Evolutionary conservation across 2,888 invertebrate species (phyloP), one percentile per base, ranked within the genome.

Genomic region (Heliconius cydno): DNA sequence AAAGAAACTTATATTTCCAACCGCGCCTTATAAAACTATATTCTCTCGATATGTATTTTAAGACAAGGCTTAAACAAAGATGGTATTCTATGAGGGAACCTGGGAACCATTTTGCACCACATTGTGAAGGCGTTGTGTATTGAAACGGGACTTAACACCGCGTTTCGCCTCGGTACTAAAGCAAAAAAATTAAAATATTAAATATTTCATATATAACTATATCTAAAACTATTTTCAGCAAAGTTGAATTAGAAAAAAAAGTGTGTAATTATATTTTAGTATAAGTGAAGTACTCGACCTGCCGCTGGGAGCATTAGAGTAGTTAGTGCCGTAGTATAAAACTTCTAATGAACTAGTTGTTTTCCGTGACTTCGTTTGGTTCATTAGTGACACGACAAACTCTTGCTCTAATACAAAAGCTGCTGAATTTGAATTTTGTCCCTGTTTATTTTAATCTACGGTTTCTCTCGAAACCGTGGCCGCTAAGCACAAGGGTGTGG

Each of bases 231-330:
- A 38, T 38, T n/a, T 38, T 25, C n/a, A 25, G 2, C n/a, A n/a
- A 38, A 68, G 38, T 38, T 68, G 13, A 13, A 25, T 38, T 68
- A 68, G 13, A 68, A 41, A 68, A 41, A 68, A 38, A 38, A n/a
- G 41, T 41, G 13, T 0, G 25, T 41, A 25, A 68, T 41, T 70
- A 70, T 70, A 70, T 70, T 70, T 70, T 46, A 70, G 34, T 70
- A 70, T 25, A 68, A 68, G 68, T 68, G 15, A 68, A 68, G 38
- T n/a, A 70, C 70, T 70, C 41, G 71, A 70, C 77, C 70, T 30
- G 30, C 41, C 63, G 28, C 38, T 63, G 70, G n/a, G 60, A 19
- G 34, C 68, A 63, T 63, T 71, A 63, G 46, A 60, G 77, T 71
- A 65, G 28, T 78, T 76, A 80, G 63, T 71, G 52, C 25, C 70